A percentile compares a stretch with the other conserved stretches of the same genome.
Conservation (phyloP, 2,113 vertebrate species). For the Siniperca chuatsi region DNA sequence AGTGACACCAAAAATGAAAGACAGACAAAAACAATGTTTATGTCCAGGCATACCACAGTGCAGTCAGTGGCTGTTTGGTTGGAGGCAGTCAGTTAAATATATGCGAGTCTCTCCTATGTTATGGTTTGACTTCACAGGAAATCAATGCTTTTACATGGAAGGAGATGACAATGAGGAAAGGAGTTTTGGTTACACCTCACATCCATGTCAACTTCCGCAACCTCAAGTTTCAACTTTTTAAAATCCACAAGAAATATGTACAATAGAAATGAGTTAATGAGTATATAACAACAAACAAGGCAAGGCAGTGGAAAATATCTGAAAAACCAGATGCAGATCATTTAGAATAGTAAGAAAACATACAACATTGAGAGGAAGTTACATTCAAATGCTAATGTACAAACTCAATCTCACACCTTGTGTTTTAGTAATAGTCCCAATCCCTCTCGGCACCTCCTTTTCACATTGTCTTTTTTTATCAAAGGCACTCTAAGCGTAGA, state of each 20-base stretch:
- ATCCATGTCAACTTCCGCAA: neutral
- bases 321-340: neutral
- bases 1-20: constrained; percentile 20
- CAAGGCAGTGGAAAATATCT: too few species aligned
- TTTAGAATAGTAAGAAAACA: neutral
- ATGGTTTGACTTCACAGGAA: neutral
- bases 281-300: neutral
- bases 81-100: neutral
- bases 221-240: too few species aligned
- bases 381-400: neutral
- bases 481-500: neutral
- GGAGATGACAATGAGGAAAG: neutral
- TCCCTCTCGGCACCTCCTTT: neutral
- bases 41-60: neutral
- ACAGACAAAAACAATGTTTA: neutral
- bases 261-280: neutral
- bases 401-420: neutral
- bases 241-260: neutral
- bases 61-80: neutral
- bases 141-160: neutral
- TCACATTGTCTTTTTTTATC: neutral
- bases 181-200: neutral
- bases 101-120: neutral
- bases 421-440: neutral
- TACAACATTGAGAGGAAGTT: neutral